Base-by-base conservation (phyloP, 1,140 invertebrate species). In the Brachionus asplanchnoidis region DNA sequence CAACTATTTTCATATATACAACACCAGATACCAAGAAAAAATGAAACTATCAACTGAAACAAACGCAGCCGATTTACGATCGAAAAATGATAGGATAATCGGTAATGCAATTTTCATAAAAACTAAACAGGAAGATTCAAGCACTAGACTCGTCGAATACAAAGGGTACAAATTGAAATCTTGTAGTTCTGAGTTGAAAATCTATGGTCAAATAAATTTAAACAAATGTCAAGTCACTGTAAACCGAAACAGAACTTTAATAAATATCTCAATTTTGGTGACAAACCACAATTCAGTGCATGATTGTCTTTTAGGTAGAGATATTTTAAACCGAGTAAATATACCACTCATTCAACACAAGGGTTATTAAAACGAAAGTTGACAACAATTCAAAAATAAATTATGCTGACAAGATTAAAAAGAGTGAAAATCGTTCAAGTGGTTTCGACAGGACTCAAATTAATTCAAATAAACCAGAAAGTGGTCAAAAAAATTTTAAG, bases 141-240 rank as follows among this genome's bases (percentile, higher is more conserved):
- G n/a, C n/a, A n/a, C n/a, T n/a, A n/a, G n/a, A n/a, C n/a, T n/a
- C n/a, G n/a, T n/a, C n/a, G n/a, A n/a, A n/a, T n/a, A n/a, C n/a
- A n/a, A n/a, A n/a, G n/a, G n/a, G 20, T 23, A 65, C 3, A 65
- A 65, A 65, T 65, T 65, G 60, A 65, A 65, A 65, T 65, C 60
- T 12, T 65, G 60, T 23, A 65, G 60, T 20, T 65, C 60, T 23
- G 60, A 65, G 26, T 65, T 65, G 60, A 65, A 65, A 12, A 65
- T 65, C 23, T 65, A 65, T 12, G 60, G 60, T 65, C 60, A 65
- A 65, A 65, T 65, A 65, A 65, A 65, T 65, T 65, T 65, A 65
- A 65, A 65, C 60, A 65, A 65, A 23, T 23, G 60, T 23, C 60
- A 65, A 12, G 60, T 23, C 20, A 65, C 60, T 26, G 60, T 20